Base-by-base conservation (phyloP, 2,113 vertebrate species). In the Sorex araneus region DNA sequence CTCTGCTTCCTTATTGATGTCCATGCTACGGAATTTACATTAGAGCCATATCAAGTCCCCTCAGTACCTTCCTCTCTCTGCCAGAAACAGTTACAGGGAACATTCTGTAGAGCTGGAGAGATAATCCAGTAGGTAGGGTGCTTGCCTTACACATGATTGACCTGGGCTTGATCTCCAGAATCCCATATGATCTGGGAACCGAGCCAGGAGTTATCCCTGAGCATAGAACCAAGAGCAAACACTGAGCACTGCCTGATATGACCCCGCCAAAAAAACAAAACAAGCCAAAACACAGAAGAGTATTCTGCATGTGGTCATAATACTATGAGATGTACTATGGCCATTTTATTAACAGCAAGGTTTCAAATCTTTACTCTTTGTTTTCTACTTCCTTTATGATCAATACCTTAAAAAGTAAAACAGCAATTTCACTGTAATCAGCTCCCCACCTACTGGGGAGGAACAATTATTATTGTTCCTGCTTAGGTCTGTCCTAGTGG, bases 381-480 rank as follows among this genome's bases (percentile, higher is more conserved):
- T 36, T 15, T 82, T 86, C 43, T 11, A 89, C 40, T 76, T 89
- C 19, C 16, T 93, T 90, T 90, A 45, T 84, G 45, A 77, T 83
- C 60, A 28, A 92, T 83, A 90, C 54, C 83, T 92, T 27, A 83
- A 81, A 83, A 83, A 87, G 54, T 30, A 81, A 77, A 89, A 8
- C 43, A 80, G 75, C 5, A 9, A 21, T 88, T 95, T 94, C 40
- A 75, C 89, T 74, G n/a, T 47, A 47, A 94, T 85, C 12, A 92
- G 47, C 13, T 64, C 32, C 40, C 40, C 30, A 67, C 9, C 45
- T 18, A n/a, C n/a, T n/a, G n/a, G n/a, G n/a, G n/a, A n/a, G n/a
- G n/a, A n/a, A n/a, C n/a, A n/a, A n/a, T n/a, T n/a, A n/a, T 60
- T 21, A 54, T 92, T 82, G 64, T 84, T 16, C 32, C 32, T 66